Percentiles rank a stretch among this genome's conserved stretches.
Conservation (phyloP, 2,888 invertebrate genomes). For the Cynaeus angustus region DNA sequence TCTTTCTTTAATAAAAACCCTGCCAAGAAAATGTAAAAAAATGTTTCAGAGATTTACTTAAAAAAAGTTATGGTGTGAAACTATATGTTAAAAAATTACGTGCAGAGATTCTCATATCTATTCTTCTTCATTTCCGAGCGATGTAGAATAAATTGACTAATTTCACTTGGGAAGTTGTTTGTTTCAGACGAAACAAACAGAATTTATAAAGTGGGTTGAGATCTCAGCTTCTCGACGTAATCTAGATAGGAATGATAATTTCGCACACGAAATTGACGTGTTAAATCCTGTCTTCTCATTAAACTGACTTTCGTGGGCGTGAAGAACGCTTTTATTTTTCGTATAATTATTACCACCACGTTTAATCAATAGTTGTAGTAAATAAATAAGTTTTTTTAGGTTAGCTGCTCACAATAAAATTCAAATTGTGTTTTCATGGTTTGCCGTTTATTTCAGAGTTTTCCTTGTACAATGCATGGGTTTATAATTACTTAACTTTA, state of each 20-base stretch:
- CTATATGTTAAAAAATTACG: too few relatives aligned
- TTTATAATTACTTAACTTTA: background rate
- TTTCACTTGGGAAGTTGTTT: slow-evolving; percentile 8
- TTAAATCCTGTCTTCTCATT: background rate
- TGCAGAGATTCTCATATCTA: too few relatives aligned
- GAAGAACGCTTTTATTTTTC: too few relatives aligned
- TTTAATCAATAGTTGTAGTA: too few relatives aligned
- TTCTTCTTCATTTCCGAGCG: background rate
- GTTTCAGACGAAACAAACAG: background rate
- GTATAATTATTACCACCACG: too few relatives aligned
- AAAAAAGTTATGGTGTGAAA: too few relatives aligned
- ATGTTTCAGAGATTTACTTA: too few relatives aligned
- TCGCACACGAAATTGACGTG: background rate
- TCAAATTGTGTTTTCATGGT: background rate
- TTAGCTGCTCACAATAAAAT: background rate
- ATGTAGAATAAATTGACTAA: slow-evolving; percentile 21
- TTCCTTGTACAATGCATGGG: too few relatives aligned
- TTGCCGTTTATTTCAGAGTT: background rate
- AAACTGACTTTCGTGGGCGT: background rate
- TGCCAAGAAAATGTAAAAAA: background rate
- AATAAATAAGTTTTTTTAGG: background rate
- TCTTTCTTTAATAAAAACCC: background rate
- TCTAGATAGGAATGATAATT: background rate
- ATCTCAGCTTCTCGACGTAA: background rate
- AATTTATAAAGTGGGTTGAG: slow-evolving; percentile 8